Evolutionary conservation across 2,113 vertebrate species (phyloP).

Genomic region (Nesospiza acunhae): DNA sequence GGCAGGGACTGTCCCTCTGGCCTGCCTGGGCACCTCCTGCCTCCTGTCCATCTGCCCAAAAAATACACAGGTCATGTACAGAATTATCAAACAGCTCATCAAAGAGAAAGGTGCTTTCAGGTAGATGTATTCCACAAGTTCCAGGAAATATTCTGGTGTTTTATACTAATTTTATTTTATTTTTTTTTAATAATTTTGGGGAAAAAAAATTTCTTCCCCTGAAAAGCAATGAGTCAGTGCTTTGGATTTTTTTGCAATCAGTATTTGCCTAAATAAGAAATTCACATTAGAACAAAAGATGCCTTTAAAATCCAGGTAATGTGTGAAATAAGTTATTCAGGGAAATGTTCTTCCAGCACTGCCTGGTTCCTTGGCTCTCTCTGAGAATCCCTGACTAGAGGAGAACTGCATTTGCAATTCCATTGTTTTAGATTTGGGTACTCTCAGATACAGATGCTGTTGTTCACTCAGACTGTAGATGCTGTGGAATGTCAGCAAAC

Average conservation of each 20-base stretch:
- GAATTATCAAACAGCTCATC: neutral
- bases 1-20: neutral
- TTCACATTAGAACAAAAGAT: neutral
- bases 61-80: fast-evolving
- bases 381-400: no score
- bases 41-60: neutral
- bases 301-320: neutral
- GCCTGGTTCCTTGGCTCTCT: neutral
- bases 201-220: fast-evolving
- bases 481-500: neutral
- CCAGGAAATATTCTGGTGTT: neutral
- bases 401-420: neutral
- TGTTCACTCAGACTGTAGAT: neutral
- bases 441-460: neutral
- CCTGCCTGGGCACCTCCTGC: neutral
- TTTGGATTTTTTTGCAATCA: neutral
- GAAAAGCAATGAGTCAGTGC: fast-evolving
- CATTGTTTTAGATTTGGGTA: neutral
- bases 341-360: neutral
- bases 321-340: neutral
- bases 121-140: neutral
- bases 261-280: neutral
- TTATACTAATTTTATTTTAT: fast-evolving
- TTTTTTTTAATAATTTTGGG: neutral
- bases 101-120: neutral